Evolutionary conservation across 1,140 invertebrate species (phyloP), one percentile per base, ranked within the genome.

Genomic region (Bombus haemorrhoidalis): DNA sequence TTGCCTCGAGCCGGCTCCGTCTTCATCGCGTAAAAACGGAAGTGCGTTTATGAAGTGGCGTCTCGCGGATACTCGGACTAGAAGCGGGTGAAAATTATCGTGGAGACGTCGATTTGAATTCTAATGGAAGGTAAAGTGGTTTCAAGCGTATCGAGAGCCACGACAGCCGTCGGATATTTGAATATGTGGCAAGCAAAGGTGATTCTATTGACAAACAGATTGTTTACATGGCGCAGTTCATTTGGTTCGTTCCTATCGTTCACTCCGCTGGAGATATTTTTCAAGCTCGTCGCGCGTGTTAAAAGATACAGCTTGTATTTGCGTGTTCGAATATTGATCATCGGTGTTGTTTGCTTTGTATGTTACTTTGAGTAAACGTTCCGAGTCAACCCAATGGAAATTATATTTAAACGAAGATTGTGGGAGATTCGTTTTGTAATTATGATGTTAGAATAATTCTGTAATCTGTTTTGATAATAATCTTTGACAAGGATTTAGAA

Each of bases 1-100:
- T 80, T 89, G 88, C 75, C 59, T 62, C 59, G 59, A 62, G 59
- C 12, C 28, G 12, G 12, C 59, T 13, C 3, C 28, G 28, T 62
- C 59, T 62, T 28, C 28, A 12, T n/a, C 28, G 59, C 28, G 10
- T 62, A 53, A 53, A 53, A 22, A n/a, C 28, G 28, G 0, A 62
- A 62, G 3, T n/a, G 12, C 59, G 28, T n/a, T 62, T 28, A 13
- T 3, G 0, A 8, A 22, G 66, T 22, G 32, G 34, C 1, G 8
- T 37, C 66, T 68, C 18, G 18, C 32, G 2, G 18, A 25, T 5
- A n/a, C n/a, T 64, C 1, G 66, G 18, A 6, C 1, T 37, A 28
- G 13, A 43, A 15, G 2, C 2, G 28, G 18, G 1, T 18, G 72
- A 43, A 73, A 47, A 73, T 73, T 43, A 28, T 3, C 57, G 37